These are phyloP conservation scores for Nebria ingens DNA, from an alignment of 1,140 invertebrate genomes.

Conservation along the genomic window DNA sequence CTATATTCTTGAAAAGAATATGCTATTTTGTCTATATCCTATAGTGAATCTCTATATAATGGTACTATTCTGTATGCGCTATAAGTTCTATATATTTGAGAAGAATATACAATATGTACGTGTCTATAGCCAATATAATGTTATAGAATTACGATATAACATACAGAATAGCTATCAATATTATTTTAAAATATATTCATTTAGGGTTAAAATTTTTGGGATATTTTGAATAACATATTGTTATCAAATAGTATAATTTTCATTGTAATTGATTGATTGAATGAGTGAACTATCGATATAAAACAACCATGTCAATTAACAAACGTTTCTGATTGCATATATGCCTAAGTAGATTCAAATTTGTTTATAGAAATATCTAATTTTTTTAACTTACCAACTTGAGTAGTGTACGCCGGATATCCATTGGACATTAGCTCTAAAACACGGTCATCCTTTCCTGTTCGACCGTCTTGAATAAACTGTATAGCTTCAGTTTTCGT, in stretches of 20 bases:
- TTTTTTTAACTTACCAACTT: slow-evolving; percentile 56
- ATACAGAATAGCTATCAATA: no score
- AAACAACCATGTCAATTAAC: neutral
- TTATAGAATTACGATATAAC: no score
- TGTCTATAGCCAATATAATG: no score
- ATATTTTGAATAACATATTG: neutral
- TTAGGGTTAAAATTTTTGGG: no score
- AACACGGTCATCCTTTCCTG: slow-evolving; percentile 48
- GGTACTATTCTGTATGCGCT: no score
- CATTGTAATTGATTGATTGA: no score
- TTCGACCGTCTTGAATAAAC: slow-evolving; percentile 51
- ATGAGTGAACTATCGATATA: no score
- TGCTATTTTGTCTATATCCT: neutral
- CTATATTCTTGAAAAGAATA: no score
- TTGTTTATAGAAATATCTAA: slow-evolving; percentile 6
- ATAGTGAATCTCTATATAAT: neutral
- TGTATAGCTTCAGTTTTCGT: slow-evolving; percentile 70
- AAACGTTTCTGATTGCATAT: neutral
- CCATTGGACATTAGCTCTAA: slow-evolving; percentile 46
- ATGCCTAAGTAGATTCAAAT: neutral
- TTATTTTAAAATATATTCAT: no score
- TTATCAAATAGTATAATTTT: neutral
- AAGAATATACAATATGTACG: no score
- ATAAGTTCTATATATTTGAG: no score
- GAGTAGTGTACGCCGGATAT: slow-evolving; percentile 71